phyloP scores from a whole-genome alignment of 2,888 invertebrate species.

The Heteromurus nitidus region DNA sequence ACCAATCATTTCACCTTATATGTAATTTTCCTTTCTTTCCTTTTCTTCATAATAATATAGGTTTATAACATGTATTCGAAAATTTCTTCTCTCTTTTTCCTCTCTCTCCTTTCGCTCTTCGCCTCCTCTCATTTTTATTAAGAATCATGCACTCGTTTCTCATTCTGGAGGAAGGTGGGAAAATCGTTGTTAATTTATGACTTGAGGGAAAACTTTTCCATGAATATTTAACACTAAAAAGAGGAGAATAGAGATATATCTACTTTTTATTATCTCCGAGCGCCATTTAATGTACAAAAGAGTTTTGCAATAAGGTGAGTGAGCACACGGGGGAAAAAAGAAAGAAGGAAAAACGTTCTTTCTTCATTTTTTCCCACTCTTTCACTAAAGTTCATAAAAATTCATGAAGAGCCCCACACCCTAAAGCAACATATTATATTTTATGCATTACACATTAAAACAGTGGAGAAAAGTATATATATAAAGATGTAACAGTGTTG shows the following conservation, averaged over 20 bases:
- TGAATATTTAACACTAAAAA: constrained; percentile 44
- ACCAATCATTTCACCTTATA: constrained; percentile 63
- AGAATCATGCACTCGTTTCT: constrained; percentile 50
- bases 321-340: too few species aligned
- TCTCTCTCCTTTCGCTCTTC: constrained; percentile 27
- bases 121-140: constrained; percentile 38
- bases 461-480: too few species aligned
- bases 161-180: constrained; percentile 33
- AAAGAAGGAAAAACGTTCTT: background rate
- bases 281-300: too few species aligned
- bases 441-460: too few species aligned
- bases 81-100: too few species aligned
- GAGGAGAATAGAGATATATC: too few species aligned
- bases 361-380: background rate
- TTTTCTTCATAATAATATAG: too few species aligned
- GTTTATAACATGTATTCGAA: too few species aligned
- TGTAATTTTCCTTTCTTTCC: constrained; percentile 52
- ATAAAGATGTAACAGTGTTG: too few species aligned
- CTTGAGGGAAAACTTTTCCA: constrained; percentile 37
- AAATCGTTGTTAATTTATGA: constrained; percentile 53
- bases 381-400: constrained; percentile 2
- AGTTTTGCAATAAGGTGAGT: too few species aligned
- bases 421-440: too few species aligned
- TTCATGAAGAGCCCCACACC: background rate
- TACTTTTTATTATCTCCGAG: too few species aligned